These are phyloP conservation scores for Acanthococcus lagerstroemiae DNA, from an alignment of 2,888 invertebrate genomes.

Conservation along the genomic window DNA sequence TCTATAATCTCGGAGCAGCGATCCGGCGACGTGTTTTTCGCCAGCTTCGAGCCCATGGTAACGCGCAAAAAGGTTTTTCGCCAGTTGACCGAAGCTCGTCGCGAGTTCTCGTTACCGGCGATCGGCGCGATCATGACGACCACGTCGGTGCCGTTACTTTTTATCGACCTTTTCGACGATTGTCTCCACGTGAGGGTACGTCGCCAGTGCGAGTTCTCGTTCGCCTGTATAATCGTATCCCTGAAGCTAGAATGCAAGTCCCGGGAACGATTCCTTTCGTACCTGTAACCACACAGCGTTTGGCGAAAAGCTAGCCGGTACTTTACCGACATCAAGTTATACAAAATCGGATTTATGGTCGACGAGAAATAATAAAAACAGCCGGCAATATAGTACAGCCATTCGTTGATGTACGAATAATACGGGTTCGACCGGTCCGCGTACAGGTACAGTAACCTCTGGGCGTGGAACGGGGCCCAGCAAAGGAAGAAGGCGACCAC, in stretches of 20 bases:
- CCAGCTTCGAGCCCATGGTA: constrained; percentile 31
- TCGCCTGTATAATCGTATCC: constrained; percentile 36
- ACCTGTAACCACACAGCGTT: constrained; percentile 54
- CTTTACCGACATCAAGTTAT: constrained; percentile 69
- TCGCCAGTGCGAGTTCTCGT: constrained; percentile 18
- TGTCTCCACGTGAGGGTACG: constrained; percentile 13
- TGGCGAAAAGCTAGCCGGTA: constrained; percentile 66
- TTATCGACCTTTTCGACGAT: neutral
- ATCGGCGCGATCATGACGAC: constrained; percentile 33
- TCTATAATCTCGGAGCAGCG: neutral
- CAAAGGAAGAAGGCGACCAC: constrained; percentile 88
- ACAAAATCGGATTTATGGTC: constrained; percentile 78
- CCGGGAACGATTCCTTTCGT: constrained; percentile 44
- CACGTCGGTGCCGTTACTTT: constrained; percentile 30
- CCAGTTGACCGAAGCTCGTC: constrained; percentile 15
- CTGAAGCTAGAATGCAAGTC: constrained; percentile 48
- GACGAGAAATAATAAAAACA: constrained; percentile 69
- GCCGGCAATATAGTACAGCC: constrained; percentile 68
- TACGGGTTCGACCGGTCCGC: constrained; percentile 50
- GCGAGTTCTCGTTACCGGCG: neutral
- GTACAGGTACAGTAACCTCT: constrained; percentile 73
- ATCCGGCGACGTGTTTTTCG: neutral
- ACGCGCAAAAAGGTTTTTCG: constrained; percentile 35
- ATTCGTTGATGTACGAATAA: constrained; percentile 59
- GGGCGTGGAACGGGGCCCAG: constrained; percentile 94